Conservation (phyloP, 2,113 vertebrate genomes). For the Grus americana region DNA sequence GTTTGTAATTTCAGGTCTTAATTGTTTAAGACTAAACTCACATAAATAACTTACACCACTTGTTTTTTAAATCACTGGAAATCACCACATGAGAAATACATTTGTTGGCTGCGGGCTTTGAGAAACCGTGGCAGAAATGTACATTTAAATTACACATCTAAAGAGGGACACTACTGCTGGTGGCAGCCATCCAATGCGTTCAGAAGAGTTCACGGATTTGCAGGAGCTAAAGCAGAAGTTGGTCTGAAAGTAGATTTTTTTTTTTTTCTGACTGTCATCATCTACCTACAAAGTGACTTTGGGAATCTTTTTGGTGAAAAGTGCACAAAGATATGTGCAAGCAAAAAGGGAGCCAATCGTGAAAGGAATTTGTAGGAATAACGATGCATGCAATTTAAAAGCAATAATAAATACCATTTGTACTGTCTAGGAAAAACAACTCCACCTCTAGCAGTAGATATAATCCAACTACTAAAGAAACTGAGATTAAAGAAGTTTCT, state of each 20-base stretch:
- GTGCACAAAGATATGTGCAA: rapidly evolving
- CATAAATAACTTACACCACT: background rate
- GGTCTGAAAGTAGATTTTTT: background rate
- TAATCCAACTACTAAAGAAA: background rate
- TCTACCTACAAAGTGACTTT: background rate
- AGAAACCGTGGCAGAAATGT: background rate
- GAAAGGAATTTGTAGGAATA: background rate
- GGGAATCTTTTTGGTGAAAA: background rate
- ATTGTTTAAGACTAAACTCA: rapidly evolving
- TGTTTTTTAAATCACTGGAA: background rate
- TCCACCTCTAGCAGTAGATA: background rate
- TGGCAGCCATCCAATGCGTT: rapidly evolving
- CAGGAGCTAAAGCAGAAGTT: background rate
- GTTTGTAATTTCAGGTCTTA: background rate
- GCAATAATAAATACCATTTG: background rate
- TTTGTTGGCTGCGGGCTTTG: background rate
- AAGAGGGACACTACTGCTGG: background rate
- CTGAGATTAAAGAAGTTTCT: background rate
- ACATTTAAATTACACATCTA: too few relatives aligned
- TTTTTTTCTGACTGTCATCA: background rate
- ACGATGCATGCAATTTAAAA: background rate
- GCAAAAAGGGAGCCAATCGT: background rate
- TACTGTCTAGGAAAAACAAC: background rate
- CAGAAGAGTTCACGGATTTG: background rate
- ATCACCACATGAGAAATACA: background rate